Percentiles rank a stretch among this genome's conserved stretches.
Conservation (phyloP, 2,113 vertebrate genomes). For the Catagonus wagneri region DNA sequence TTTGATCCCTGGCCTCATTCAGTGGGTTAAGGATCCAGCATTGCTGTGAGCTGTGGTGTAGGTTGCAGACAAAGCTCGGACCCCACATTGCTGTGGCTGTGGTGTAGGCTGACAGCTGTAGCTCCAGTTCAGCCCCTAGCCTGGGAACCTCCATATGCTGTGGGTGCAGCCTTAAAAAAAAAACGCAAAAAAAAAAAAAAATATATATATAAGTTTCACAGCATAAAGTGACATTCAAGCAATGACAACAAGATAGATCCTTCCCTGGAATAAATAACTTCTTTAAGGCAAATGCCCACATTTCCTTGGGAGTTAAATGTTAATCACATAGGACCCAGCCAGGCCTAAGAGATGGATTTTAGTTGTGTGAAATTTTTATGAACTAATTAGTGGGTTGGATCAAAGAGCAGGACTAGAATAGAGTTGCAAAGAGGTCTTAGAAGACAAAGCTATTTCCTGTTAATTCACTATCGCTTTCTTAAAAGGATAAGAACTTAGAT, state of each 20-base stretch:
- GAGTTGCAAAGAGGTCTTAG: neutral
- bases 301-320: conserved; percentile 37
- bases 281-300: conserved; percentile 7
- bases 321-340: neutral
- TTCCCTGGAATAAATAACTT: neutral
- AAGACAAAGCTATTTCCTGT: conserved; percentile 39
- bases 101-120: no score
- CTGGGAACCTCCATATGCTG: no score
- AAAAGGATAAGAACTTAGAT: neutral
- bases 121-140: no score
- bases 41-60: no score
- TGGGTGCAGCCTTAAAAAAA: no score
- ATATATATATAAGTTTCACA: no score
- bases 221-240: neutral
- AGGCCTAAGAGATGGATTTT: conserved; percentile 63
- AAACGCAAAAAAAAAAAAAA: no score
- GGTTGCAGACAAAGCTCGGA: no score
- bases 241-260: neutral
- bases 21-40: no score
- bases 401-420: conserved; percentile 48
- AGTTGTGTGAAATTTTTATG: conserved; percentile 71
- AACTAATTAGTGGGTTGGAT: conserved; percentile 54
- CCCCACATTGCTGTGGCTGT: no score
- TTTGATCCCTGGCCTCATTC: no score
- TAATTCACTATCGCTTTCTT: conserved; percentile 46